Conservation (phyloP, 2,797 vertebrate species). For the Erethizon dorsatum region DNA sequence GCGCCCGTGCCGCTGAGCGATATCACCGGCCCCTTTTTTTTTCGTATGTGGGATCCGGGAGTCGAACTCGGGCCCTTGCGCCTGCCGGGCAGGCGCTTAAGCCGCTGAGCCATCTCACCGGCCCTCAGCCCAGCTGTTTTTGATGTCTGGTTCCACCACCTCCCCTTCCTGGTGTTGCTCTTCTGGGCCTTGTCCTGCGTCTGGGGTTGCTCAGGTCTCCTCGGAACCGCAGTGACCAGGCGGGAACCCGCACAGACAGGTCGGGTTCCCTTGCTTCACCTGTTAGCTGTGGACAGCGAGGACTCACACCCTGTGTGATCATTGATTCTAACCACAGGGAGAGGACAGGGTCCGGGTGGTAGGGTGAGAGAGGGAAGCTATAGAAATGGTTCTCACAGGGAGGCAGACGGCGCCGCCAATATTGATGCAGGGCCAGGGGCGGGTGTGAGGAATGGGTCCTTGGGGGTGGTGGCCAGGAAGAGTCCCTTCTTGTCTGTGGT, state of each 20-base stretch:
- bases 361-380: background rate
- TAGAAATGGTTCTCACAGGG: background rate
- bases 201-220: background rate
- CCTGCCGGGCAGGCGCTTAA: too few relatives aligned
- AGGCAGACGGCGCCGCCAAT: background rate
- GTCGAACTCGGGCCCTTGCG: too few relatives aligned
- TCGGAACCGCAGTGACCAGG: background rate
- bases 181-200: background rate
- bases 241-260: background rate
- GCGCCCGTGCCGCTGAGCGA: too few relatives aligned
- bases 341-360: too few relatives aligned
- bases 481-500: too few relatives aligned
- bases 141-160: background rate
- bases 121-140: background rate
- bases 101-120: too few relatives aligned
- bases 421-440: background rate
- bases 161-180: background rate
- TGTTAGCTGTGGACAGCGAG: background rate
- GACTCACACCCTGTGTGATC: background rate
- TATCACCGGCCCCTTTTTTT: too few relatives aligned
- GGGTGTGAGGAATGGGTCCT: background rate
- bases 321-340: background rate
- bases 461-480: background rate
- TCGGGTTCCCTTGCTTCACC: background rate
- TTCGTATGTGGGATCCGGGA: too few relatives aligned